A percentile compares a stretch with the other conserved stretches of the same genome.
Evolutionary conservation across 2,888 invertebrate species (phyloP).

Genomic region (Shargacucullia verbasci): DNA sequence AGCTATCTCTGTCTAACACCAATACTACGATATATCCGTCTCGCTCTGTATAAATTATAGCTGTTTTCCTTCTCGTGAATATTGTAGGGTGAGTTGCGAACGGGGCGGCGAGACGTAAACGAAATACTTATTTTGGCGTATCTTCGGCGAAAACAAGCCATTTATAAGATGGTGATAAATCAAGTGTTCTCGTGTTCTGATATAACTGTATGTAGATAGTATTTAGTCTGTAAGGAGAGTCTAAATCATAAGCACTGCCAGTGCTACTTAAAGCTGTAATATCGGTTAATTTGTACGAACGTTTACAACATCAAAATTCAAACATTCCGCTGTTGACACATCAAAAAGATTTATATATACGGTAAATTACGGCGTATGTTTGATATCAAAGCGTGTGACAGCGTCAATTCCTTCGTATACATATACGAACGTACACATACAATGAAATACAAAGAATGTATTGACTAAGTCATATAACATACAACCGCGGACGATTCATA

Average conservation of each 20-base stretch:
- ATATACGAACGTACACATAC: too few species aligned
- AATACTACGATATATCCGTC: constrained; percentile 58
- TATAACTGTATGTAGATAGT: constrained; percentile 44
- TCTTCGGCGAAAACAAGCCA: constrained; percentile 81
- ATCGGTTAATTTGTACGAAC: background rate
- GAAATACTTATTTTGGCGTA: constrained; percentile 80
- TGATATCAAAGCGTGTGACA: constrained; percentile 11
- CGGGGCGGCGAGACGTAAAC: constrained; percentile 70
- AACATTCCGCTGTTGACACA: background rate
- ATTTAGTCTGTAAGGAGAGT: constrained; percentile 17
- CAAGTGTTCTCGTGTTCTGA: constrained; percentile 61
- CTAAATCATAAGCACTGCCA: constrained; percentile 13
- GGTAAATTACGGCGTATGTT: background rate
- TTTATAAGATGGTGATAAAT: constrained; percentile 78
- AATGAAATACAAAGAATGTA: too few species aligned
- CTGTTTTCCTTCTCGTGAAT: constrained; percentile 79
- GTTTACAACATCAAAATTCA: constrained; percentile 5
- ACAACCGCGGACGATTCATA: background rate
- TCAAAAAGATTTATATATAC: background rate
- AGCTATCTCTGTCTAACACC: constrained; percentile 59
- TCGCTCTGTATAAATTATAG: constrained; percentile 77
- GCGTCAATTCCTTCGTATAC: too few species aligned
- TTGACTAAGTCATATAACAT: too few species aligned
- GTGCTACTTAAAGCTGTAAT: constrained; percentile 1
- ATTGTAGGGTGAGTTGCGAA: constrained; percentile 70